Evolutionary conservation across 1,140 invertebrate genomes (phyloP).

Genomic region (Pectinophora gossypiella): DNA sequence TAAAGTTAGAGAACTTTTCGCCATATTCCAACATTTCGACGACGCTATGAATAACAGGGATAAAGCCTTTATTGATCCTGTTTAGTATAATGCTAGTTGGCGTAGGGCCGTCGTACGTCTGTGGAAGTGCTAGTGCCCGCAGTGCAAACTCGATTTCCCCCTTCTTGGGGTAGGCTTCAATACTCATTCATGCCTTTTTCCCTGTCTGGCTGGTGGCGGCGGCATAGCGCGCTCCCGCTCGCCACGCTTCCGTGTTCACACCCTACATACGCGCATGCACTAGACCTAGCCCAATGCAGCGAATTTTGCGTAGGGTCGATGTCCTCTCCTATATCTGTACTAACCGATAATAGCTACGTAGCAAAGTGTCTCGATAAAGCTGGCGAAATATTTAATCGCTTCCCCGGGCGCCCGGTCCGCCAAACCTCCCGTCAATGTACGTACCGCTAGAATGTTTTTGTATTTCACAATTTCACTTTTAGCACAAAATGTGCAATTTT

Average conservation of each 20-base stretch:
- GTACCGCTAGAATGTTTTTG: constrained; percentile 12
- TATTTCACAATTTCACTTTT: constrained; percentile 30
- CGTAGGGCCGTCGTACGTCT: constrained; percentile 52
- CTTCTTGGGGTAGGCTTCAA: constrained; percentile 70
- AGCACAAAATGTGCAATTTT: constrained; percentile 35
- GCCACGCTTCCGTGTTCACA: constrained; percentile 57
- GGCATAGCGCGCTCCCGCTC: constrained; percentile 56
- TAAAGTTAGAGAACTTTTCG: no score
- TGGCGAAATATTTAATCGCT: constrained; percentile 26
- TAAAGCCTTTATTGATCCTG: constrained; percentile 50
- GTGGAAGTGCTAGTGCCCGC: constrained; percentile 55
- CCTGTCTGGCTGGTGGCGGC: constrained; percentile 45
- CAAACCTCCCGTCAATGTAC: background rate
- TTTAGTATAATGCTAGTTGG: constrained; percentile 31
- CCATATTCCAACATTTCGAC: background rate
- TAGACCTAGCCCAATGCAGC: constrained; percentile 75
- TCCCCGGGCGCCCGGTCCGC: constrained; percentile 4
- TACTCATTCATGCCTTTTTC: constrained; percentile 72
- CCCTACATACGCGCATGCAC: constrained; percentile 67
- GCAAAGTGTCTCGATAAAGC: constrained; percentile 16
- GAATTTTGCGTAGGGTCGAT: constrained; percentile 76
- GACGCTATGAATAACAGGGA: no score
- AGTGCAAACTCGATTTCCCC: constrained; percentile 70
- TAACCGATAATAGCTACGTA: constrained; percentile 17
- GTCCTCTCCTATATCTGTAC: constrained; percentile 66